phyloP scores from a whole-genome alignment of 2,113 vertebrate genomes.

The Peromyscus leucopus region DNA sequence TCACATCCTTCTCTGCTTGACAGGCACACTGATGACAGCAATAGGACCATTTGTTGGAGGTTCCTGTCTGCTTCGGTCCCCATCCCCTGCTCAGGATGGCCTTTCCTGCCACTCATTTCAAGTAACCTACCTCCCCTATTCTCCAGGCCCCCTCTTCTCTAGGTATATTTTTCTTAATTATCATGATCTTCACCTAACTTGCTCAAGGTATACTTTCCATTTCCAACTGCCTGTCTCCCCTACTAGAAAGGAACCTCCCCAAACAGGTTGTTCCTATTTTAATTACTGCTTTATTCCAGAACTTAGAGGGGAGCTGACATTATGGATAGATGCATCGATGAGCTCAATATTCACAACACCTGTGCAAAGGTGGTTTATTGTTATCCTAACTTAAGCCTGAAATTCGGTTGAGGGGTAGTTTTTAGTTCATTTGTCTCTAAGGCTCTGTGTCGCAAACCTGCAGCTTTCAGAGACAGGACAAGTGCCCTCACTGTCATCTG shows the following conservation, averaged over 20 bases:
- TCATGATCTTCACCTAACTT: neutral
- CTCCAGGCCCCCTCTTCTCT: neutral
- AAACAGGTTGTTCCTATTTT: neutral
- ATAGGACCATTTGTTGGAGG: rapidly evolving
- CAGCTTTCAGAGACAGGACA: neutral
- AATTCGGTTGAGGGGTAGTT: neutral
- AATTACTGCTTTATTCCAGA: neutral
- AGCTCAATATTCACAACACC: neutral
- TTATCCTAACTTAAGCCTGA: neutral
- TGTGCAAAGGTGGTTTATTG: neutral
- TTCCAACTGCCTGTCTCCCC: neutral
- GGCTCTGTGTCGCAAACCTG: neutral
- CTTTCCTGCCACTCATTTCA: neutral
- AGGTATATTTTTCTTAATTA: neutral
- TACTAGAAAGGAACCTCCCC: neutral
- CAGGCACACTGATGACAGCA: rapidly evolving
- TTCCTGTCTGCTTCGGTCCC: neutral
- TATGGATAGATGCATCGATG: neutral
- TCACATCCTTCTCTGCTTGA: rapidly evolving
- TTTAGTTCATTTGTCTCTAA: neutral
- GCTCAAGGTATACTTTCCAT: rapidly evolving
- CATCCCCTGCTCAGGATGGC: neutral
- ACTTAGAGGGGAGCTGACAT: neutral
- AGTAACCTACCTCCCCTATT: rapidly evolving
- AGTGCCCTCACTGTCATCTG: neutral